Evolutionary conservation across 2,888 invertebrate species (phyloP), one percentile per base, ranked within the genome.

Genomic region (Seira ritae): DNA sequence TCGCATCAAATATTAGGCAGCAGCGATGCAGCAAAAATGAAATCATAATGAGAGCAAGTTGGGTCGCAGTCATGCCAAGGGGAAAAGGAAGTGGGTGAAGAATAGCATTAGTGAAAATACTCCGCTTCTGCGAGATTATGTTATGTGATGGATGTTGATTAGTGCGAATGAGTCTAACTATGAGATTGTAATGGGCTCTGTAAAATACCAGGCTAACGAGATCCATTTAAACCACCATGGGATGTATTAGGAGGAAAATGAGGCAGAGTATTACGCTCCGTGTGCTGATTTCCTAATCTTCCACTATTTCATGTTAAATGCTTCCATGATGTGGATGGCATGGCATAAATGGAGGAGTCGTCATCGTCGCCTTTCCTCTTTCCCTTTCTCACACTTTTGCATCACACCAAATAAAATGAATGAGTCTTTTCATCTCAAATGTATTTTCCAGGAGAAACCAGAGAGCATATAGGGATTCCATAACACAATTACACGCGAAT

Each of bases 131-230:
- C 3, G 8, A 31, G 55, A 17, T 55, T 55, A 17, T 55, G 55
- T 55, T 55, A 12, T 42, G 55, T 55, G 55, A 55, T 55, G 55
- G 55, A 55, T 55, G n/a, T 55, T 55, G 67, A 62, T 17, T 20
- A 67, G 69, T 69, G 82, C 62, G 81, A 80, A 79, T 85, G 85
- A 83, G 72, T 75, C 62, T 75, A 31, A 66, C 77, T 82, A 85
- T 85, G 85, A 80, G 85, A 80, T 76, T 85, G 85, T 85, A 85
- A 85, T 85, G 73, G 81, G 80, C 72, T 68, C 85, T 85, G 85
- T 85, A 80, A 85, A 75, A 82, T 65, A 80, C 50, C 68, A 76
- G n/a, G 73, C 62, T 79, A 80, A 82, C 79, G 71, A 83, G 80
- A 65, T 78, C 66, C 74, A 72, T 78, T 85, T 74, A 69, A 75